Percentiles rank a stretch among this genome's conserved stretches.
These are phyloP conservation scores for Chamaea fasciata DNA, from an alignment of 2,113 vertebrate genomes.

Conservation along the genomic window DNA sequence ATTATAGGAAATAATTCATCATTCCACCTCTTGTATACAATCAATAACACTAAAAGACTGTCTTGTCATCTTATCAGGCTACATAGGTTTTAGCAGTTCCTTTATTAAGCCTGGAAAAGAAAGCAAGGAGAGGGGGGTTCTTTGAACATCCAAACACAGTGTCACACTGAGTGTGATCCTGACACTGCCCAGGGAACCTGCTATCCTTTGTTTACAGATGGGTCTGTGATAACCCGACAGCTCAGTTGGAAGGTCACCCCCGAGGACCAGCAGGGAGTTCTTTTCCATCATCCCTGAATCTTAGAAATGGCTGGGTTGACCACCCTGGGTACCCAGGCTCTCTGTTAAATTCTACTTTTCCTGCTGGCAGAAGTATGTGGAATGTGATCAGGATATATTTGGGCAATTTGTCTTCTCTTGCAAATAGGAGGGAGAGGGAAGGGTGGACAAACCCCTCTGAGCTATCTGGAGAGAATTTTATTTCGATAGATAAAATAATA, in stretches of 20 bases:
- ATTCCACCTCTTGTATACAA: slow-evolving; percentile 71
- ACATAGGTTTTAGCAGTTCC: slow-evolving; percentile 72
- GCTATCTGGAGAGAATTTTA: background rate
- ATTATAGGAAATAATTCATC: slow-evolving; percentile 64
- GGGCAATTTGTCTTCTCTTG: slow-evolving; percentile 30
- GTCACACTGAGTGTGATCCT: slow-evolving; percentile 75
- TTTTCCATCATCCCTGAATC: slow-evolving; percentile 60
- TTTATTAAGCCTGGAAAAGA: slow-evolving; percentile 73
- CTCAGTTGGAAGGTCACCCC: slow-evolving; percentile 57
- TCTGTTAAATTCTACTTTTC: slow-evolving; percentile 32
- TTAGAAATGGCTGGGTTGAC: slow-evolving; percentile 21
- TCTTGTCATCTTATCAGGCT: slow-evolving; percentile 73
- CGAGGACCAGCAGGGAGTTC: slow-evolving; percentile 58
- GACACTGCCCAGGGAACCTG: slow-evolving; percentile 67
- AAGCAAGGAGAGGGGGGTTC: slow-evolving; percentile 55
- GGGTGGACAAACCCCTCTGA: background rate
- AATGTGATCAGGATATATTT: slow-evolving; percentile 41
- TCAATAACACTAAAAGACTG: slow-evolving; percentile 75
- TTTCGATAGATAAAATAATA: background rate
- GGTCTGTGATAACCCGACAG: slow-evolving; percentile 57
- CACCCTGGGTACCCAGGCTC: slow-evolving; percentile 13
- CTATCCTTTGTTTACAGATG: slow-evolving; percentile 75
- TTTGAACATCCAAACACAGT: slow-evolving; percentile 75
- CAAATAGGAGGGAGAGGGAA: background rate
- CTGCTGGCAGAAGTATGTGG: slow-evolving; percentile 42